phyloP scores from a whole-genome alignment of 2,888 invertebrate genomes.

The Sylvicola cinctus region DNA sequence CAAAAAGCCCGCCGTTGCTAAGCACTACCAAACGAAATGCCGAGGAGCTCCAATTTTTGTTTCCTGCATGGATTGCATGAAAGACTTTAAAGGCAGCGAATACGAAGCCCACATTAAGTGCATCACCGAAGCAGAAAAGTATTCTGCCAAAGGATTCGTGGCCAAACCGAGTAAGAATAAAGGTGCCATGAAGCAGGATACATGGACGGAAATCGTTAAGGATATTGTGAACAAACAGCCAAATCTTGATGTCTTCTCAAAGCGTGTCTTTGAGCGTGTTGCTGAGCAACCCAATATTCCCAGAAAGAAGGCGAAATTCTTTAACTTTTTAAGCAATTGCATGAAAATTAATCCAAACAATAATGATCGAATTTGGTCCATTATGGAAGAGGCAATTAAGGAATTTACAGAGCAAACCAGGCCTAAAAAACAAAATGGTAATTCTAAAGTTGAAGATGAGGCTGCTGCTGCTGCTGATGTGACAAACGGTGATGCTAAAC shows the following conservation, averaged over 20 bases:
- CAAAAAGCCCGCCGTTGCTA: slow-evolving; percentile 84
- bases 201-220: slow-evolving; percentile 37
- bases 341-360: slow-evolving; percentile 32
- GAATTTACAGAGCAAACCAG: slow-evolving; percentile 13
- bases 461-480: slow-evolving; percentile 12
- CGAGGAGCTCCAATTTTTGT: slow-evolving; percentile 41
- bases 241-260: not conserved
- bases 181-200: slow-evolving; percentile 69
- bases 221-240: slow-evolving; percentile 12
- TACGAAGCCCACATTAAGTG: slow-evolving; percentile 68
- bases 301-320: slow-evolving; percentile 63
- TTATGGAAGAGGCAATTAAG: slow-evolving; percentile 31
- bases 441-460: not conserved
- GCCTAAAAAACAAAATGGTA: too few relatives aligned
- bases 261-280: slow-evolving; percentile 37
- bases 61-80: slow-evolving; percentile 85
- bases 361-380: slow-evolving; percentile 43
- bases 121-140: slow-evolving; percentile 68
- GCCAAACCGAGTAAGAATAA: slow-evolving; percentile 50
- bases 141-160: slow-evolving; percentile 62
- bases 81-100: slow-evolving; percentile 63
- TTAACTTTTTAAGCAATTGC: slow-evolving; percentile 51
- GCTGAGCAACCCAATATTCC: slow-evolving; percentile 60
- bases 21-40: slow-evolving; percentile 61
- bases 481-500: too few relatives aligned